phyloP scores from a whole-genome alignment of 2,888 invertebrate species.

The Caenorhabditis virilis region DNA sequence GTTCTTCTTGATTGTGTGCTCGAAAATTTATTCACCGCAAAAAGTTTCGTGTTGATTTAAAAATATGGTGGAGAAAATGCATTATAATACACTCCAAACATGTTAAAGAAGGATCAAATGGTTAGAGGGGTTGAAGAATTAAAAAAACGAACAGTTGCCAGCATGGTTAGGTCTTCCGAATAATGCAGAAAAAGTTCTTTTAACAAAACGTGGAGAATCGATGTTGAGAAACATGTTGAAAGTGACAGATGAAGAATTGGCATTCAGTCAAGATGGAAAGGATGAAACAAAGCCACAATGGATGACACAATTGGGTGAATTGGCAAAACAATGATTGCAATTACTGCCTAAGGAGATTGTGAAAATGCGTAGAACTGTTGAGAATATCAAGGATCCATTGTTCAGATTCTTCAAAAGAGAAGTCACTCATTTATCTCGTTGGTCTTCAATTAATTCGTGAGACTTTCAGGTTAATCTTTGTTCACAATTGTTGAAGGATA shows the following conservation, averaged over 20 bases:
- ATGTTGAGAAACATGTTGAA: slow-evolving; percentile 91
- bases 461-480: slow-evolving; percentile 75
- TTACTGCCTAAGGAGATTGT: slow-evolving; percentile 77
- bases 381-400: slow-evolving; percentile 97
- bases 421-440: slow-evolving; percentile 69
- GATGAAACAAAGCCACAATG: slow-evolving; percentile 78
- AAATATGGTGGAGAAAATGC: slow-evolving; percentile 84
- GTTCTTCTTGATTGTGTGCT: slow-evolving; percentile 70
- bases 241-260: slow-evolving; percentile 76
- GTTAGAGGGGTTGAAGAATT: slow-evolving; percentile 94
- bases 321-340: slow-evolving; percentile 88
- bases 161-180: slow-evolving; percentile 97
- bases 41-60: slow-evolving; percentile 86
- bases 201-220: slow-evolving; percentile 80
- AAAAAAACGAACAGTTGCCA: slow-evolving; percentile 81
- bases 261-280: slow-evolving; percentile 64
- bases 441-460: too few species aligned
- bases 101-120: slow-evolving; percentile 82
- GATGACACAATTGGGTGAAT: slow-evolving; percentile 94
- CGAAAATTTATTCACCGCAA: slow-evolving; percentile 88
- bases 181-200: slow-evolving; percentile 90
- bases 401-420: slow-evolving; percentile 89
- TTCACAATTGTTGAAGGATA: slow-evolving; percentile 83
- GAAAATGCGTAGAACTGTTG: slow-evolving; percentile 88
- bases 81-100: slow-evolving; percentile 71